phyloP scores from a whole-genome alignment of 2,888 invertebrate species.

The Sminthurinus aureus region DNA sequence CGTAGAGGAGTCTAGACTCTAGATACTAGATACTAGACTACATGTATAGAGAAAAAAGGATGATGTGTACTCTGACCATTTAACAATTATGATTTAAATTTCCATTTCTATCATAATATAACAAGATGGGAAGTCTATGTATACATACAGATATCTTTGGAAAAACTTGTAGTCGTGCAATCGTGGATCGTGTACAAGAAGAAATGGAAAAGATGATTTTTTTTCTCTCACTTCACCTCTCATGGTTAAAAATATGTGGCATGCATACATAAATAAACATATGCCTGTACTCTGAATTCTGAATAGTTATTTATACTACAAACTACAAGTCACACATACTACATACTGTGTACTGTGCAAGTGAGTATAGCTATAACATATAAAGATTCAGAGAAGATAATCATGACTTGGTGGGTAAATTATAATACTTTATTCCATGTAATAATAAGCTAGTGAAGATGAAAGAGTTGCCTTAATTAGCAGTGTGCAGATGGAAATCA shows the following conservation, averaged over 20 bases:
- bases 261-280: neutral
- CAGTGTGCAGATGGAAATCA: slow-evolving; percentile 11
- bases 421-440: neutral
- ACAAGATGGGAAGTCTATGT: too few species aligned
- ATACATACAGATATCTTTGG: neutral
- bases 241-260: too few species aligned
- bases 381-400: neutral
- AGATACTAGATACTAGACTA: too few species aligned
- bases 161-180: neutral
- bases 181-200: neutral
- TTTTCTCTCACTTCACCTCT: too few species aligned
- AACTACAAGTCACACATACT: too few species aligned
- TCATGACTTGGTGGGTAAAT: neutral
- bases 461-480: slow-evolving; percentile 8
- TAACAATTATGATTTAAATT: too few species aligned
- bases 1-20: too few species aligned
- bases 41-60: too few species aligned
- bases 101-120: too few species aligned
- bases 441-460: neutral
- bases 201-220: neutral
- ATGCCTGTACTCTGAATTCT: neutral
- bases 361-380: neutral
- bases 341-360: neutral
- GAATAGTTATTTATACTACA: neutral
- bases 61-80: too few species aligned